These are phyloP conservation scores for Eptatretus burgeri DNA, from an alignment of 2,113 vertebrate species.

Conservation along the genomic window DNA sequence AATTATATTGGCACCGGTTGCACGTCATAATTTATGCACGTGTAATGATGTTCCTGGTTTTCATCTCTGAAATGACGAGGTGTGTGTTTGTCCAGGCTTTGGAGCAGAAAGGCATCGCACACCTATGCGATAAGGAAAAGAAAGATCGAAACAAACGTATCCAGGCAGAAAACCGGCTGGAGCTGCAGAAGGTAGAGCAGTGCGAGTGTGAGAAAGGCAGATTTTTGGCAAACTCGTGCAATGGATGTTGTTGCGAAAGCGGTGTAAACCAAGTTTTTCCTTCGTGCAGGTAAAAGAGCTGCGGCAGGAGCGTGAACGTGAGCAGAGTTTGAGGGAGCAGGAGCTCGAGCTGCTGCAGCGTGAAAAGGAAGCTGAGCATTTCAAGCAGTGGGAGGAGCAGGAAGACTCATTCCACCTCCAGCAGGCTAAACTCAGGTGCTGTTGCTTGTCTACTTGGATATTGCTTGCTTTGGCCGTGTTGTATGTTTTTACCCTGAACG, in stretches of 20 bases:
- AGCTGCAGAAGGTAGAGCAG: constrained; percentile 54
- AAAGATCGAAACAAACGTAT: constrained; percentile 83
- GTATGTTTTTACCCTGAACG: too few relatives aligned
- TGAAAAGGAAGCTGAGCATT: constrained; percentile 87
- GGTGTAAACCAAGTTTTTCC: neutral
- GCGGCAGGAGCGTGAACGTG: constrained; percentile 60
- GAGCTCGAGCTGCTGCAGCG: constrained; percentile 90
- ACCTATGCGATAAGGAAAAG: constrained; percentile 67
- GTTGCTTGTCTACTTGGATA: too few relatives aligned
- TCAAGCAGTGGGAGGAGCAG: constrained; percentile 94
- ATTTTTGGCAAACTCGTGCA: too few relatives aligned
- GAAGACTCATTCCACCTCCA: constrained; percentile 90
- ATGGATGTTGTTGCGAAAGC: too few relatives aligned
- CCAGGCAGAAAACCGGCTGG: constrained; percentile 75
- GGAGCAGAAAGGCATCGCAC: constrained; percentile 68
- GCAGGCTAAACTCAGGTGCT: constrained; percentile 61
- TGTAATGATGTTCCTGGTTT: too few relatives aligned
- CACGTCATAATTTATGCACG: too few relatives aligned
- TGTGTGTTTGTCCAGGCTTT: constrained; percentile 26
- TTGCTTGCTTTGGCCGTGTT: too few relatives aligned
- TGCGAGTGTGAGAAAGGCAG: too few relatives aligned
- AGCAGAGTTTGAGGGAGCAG: constrained; percentile 77
- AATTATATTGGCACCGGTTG: too few relatives aligned
- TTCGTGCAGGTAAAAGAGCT: constrained; percentile 55
- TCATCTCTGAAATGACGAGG: too few relatives aligned